Conservation (phyloP, 1,140 invertebrate genomes). For the Listronotus bonariensis region DNA sequence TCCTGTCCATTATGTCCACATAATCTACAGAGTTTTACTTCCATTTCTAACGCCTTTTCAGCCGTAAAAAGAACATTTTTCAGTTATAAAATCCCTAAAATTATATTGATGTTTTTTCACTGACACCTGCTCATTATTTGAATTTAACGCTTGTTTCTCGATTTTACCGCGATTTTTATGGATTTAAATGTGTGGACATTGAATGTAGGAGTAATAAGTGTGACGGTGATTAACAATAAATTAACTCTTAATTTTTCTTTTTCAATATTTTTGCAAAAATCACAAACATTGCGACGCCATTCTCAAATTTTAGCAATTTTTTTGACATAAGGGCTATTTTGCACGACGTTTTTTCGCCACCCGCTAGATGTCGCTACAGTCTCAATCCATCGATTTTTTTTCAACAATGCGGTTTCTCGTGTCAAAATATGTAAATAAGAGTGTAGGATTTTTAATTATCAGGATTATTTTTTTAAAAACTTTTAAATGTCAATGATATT, state of each 20-base stretch:
- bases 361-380: conserved; percentile 4
- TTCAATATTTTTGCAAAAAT: conserved; percentile 17
- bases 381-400: too few relatives aligned
- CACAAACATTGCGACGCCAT: conserved; percentile 41
- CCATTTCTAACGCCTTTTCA: conserved; percentile 40
- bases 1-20: conserved; percentile 46
- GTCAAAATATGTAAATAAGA: too few relatives aligned
- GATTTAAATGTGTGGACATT: not conserved
- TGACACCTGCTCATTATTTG: conserved; percentile 3
- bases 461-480: too few relatives aligned
- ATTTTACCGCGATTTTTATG: conserved; percentile 14
- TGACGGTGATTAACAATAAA: not conserved
- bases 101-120: not conserved
- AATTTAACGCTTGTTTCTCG: conserved; percentile 3
- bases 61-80: conserved; percentile 16
- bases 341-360: not conserved
- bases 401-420: too few relatives aligned
- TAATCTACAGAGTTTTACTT: conserved; percentile 50
- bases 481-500: not conserved
- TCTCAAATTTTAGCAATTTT: conserved; percentile 28
- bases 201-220: not conserved
- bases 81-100: conserved; percentile 6
- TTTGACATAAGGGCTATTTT: not conserved
- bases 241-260: conserved; percentile 6
- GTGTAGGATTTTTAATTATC: too few relatives aligned